Evolutionary conservation across 2,797 vertebrate species (phyloP), one percentile per base, ranked within the genome.

Genomic region (Neomorphus geoffroyi): DNA sequence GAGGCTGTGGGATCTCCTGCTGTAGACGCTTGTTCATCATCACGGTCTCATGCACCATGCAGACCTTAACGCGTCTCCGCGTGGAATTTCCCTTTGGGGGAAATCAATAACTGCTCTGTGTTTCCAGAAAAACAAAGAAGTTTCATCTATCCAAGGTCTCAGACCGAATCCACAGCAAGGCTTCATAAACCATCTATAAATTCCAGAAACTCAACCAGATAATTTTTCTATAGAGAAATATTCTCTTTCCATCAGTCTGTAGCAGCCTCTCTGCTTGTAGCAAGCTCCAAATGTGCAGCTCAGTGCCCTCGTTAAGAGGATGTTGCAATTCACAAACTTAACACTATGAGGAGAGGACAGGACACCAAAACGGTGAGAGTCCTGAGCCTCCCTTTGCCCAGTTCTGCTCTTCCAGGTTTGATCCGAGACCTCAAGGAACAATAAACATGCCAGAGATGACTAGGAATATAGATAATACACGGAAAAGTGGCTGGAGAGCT

Each of bases 31-130:
- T 13, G 26, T 27, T 66, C 2, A 2, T 17, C 74, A 35, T 18
- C 50, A 32, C 1, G 1, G 75, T 24, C 61, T 70, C 5, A 18
- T 11, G 60, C 27, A 48, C 30, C 48, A 13, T 2, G 0, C 10
- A 10, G 33, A 27, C 48, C 4, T 5, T 11, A 56, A 61, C 0
- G 1, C 48, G 11, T 30, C 43, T n/a, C 6, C 1, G 0, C 11
- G 13, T 17, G 53, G 60, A 57, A 77, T 30, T 37, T 78, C 56
- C 61, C 60, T 53, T 2, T 17, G 26, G 32, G 61, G 43, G 14
- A n/a, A 88, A 77, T 67, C 70, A 54, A 64, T 73, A 26, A 32
- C 26, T n/a, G 4, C 60, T 18, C 51, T 54, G 43, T 14, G 2
- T 50, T 88, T 67, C 58, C 69, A 50, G 15, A 48, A 70, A 72